Conservation (phyloP, 2,113 vertebrate species). For the Natator depressus region DNA sequence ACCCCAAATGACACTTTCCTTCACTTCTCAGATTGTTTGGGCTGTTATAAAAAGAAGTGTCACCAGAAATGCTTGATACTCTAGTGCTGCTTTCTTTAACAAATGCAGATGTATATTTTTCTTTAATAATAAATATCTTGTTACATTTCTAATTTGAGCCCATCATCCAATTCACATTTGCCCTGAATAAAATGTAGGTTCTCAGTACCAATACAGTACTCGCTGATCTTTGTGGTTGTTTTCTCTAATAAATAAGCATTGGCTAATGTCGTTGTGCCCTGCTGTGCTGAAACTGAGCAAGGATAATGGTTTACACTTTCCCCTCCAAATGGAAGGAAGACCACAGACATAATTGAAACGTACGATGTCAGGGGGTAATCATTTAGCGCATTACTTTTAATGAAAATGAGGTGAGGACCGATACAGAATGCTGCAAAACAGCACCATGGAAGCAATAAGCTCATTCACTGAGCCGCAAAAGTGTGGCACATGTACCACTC, state of each 20-base stretch:
- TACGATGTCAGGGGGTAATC: slow-evolving; percentile 37
- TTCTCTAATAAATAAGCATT: neutral
- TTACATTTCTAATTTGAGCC: neutral
- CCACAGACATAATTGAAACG: neutral
- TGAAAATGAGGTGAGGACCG: slow-evolving; percentile 24
- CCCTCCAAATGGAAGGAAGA: slow-evolving; percentile 23
- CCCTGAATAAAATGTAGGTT: neutral
- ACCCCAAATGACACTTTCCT: neutral
- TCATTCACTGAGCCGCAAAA: neutral
- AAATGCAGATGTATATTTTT: neutral
- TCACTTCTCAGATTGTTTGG: neutral
- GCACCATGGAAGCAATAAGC: neutral
- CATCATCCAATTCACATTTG: neutral
- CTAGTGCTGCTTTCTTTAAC: neutral
- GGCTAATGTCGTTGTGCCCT: neutral
- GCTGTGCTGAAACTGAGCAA: neutral
- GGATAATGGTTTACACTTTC: slow-evolving; percentile 5
- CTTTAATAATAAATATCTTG: neutral
- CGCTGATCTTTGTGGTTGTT: neutral
- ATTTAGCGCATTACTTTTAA: slow-evolving; percentile 58
- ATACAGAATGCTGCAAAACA: neutral
- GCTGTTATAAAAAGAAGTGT: slow-evolving; percentile 19
- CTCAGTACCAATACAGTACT: neutral
- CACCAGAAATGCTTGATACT: neutral
- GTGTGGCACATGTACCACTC: neutral